These are phyloP conservation scores for Acanthosepion pharaonis DNA, from an alignment of 2,888 invertebrate genomes.

Conservation along the genomic window DNA sequence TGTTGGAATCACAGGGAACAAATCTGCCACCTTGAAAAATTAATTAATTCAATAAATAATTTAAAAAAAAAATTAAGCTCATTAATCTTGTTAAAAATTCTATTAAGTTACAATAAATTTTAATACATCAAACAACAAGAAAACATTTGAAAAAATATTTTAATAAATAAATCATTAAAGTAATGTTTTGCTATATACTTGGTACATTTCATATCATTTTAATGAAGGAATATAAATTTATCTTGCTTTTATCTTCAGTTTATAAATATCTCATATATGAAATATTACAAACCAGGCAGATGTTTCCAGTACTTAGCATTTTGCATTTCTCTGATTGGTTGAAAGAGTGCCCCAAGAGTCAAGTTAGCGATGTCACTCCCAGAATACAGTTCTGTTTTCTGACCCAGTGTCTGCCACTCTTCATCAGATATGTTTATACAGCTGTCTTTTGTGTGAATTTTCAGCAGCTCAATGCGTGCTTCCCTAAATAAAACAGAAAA, in stretches of 20 bases:
- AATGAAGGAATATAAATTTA: neutral
- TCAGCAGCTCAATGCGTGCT: slow-evolving; percentile 68
- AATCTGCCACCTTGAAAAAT: slow-evolving; percentile 61
- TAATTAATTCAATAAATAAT: too few relatives aligned
- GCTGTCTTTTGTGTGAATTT: slow-evolving; percentile 67
- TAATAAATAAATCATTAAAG: neutral
- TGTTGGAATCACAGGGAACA: slow-evolving; percentile 57
- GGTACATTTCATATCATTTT: neutral
- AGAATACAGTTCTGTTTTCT: slow-evolving; percentile 77
- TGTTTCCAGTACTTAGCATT: slow-evolving; percentile 63
- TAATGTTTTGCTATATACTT: neutral
- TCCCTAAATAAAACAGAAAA: slow-evolving; percentile 57
- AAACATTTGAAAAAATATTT: neutral
- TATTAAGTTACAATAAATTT: neutral
- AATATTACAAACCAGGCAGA: slow-evolving; percentile 55
- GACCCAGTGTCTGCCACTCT: slow-evolving; percentile 75
- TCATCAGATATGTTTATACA: slow-evolving; percentile 60
- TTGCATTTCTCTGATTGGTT: slow-evolving; percentile 77
- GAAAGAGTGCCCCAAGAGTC: slow-evolving; percentile 75
- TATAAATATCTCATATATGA: neutral
- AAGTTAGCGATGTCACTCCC: slow-evolving; percentile 78
- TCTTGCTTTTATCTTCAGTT: neutral
- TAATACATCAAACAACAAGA: neutral
- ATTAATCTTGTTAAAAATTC: neutral
- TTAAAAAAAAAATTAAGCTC: neutral